Base-by-base conservation (phyloP, 1,140 invertebrate genomes). In the Myzus persicae region DNA sequence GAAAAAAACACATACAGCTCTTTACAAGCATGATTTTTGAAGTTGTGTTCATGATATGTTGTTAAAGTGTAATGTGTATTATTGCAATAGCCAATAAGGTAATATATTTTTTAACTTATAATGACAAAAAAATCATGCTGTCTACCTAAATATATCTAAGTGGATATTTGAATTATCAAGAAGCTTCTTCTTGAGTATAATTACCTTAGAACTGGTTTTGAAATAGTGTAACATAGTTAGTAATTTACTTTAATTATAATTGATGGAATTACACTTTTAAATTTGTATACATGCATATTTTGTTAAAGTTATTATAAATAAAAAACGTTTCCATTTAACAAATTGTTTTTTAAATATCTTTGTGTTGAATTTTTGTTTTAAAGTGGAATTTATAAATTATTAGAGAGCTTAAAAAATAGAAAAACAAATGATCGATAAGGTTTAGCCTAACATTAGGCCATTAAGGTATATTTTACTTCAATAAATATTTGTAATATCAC, bases 121-220 rank as follows among this genome's bases (percentile, higher is more conserved):
- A n/a, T n/a, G n/a, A n/a, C n/a, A n/a, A n/a, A n/a, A n/a, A n/a
- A n/a, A n/a, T n/a, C n/a, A n/a, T n/a, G n/a, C n/a, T n/a, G n/a
- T 44, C 42, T 44, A 44, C 42, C 7, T 44, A 44, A 0, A 9
- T 8, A 44, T 9, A 20, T 18, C 0, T 46, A 48, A 99, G 98
- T 99, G 0, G 98, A 99, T 95, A 97, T 97, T 46, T 99, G 99
- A 5, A 98, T 98, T 94, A 99, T 99, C 94, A 98, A 96, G 94
- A 98, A 97, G 96, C 98, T 99, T 95, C 96, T 99, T 51, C 95
- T 98, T 94, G 97, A 98, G 94, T 99, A 99, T 94, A 99, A 99
- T 96, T 97, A 99, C 95, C 54, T 96, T 96, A 95, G 97, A 97
- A 95, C 96, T 95, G 95, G 94, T 94, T 94, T 90, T 91, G 94